Percentiles rank a stretch among this genome's conserved stretches.
phyloP scores from a whole-genome alignment of 2,113 vertebrate genomes.

The Xyliphius kryptos region DNA sequence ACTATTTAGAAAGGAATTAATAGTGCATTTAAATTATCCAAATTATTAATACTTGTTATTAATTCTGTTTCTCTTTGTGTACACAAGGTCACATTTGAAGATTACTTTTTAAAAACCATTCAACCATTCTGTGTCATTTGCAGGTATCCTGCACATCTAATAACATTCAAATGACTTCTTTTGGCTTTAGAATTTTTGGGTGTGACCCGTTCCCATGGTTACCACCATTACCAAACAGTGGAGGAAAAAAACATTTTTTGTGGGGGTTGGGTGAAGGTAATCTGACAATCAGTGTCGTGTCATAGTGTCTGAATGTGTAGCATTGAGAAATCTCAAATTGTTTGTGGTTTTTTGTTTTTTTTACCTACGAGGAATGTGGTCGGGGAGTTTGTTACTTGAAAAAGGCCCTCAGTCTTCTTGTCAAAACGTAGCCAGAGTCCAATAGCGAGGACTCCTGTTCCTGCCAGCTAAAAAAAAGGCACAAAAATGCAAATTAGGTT shows the following conservation, averaged over 20 bases:
- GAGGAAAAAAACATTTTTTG: background rate
- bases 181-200: background rate
- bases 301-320: too few species aligned
- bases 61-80: background rate
- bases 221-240: conserved; percentile 17
- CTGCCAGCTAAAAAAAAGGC: conserved; percentile 70
- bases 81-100: background rate
- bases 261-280: background rate
- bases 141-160: background rate
- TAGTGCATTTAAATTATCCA: too few species aligned
- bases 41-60: too few species aligned
- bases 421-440: conserved; percentile 94
- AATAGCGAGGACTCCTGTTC: conserved; percentile 81
- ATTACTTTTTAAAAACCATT: background rate
- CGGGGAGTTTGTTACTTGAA: conserved; percentile 62
- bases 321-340: background rate
- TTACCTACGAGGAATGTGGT: conserved; percentile 83
- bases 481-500: conserved; percentile 19
- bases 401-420: conserved; percentile 75
- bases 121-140: background rate
- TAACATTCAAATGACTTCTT: conserved; percentile 4
- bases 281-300: background rate
- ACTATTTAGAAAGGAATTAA: too few species aligned
- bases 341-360: conserved; percentile 1
- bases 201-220: conserved; percentile 25